A percentile compares a stretch with the other conserved stretches of the same genome.
Evolutionary conservation across 2,888 invertebrate species (phyloP).

Genomic region (Aethes cnicana): DNA sequence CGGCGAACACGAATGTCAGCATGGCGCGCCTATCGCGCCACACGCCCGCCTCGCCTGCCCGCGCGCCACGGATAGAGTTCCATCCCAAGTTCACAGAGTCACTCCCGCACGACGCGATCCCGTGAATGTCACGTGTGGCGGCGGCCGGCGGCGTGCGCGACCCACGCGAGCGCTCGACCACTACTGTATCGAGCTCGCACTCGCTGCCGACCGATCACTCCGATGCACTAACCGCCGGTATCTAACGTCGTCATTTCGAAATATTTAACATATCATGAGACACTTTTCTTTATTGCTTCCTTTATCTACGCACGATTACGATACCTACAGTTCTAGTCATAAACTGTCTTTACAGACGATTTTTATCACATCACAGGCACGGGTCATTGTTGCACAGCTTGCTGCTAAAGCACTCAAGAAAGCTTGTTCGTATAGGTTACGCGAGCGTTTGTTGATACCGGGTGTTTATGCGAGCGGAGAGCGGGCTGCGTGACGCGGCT

Average conservation of each 20-base stretch:
- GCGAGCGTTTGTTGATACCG: conserved; percentile 58
- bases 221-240: conserved; percentile 48
- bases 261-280: conserved; percentile 43
- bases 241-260: conserved; percentile 68
- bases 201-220: conserved; percentile 51
- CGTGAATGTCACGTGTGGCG: conserved; percentile 56
- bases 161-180: conserved; percentile 66
- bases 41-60: conserved; percentile 59
- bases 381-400: conserved; percentile 12
- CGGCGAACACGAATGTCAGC: conserved; percentile 84
- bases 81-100: conserved; percentile 57
- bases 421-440: conserved; percentile 42
- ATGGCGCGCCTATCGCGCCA: conserved; percentile 69
- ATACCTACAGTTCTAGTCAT: neutral
- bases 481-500: conserved; percentile 63
- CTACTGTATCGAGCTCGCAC: conserved; percentile 61
- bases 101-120: conserved; percentile 29
- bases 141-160: conserved; percentile 46
- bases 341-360: neutral
- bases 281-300: neutral
- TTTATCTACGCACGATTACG: conserved; percentile 13
- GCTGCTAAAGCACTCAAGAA: conserved; percentile 36
- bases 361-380: conserved; percentile 5
- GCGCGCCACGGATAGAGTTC: conserved; percentile 54
- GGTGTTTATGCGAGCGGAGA: conserved; percentile 54